These are phyloP conservation scores for Drosophila anomalata DNA, from an alignment of 2,888 invertebrate genomes.

Conservation along the genomic window DNA sequence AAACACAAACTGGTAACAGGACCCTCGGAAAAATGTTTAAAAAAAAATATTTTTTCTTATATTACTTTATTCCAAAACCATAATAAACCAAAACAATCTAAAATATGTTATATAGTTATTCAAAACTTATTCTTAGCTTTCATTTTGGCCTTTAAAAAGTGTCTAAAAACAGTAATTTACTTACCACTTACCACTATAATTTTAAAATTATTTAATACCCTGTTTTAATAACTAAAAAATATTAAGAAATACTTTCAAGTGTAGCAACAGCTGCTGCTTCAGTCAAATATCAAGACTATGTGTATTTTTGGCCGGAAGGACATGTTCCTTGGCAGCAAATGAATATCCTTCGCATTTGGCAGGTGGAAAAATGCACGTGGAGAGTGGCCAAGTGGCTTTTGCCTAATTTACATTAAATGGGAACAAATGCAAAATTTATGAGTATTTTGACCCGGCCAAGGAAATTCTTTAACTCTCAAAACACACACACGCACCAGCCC, in stretches of 20 bases:
- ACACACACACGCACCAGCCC: constrained; percentile 1
- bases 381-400: neutral
- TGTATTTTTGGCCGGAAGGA: constrained; percentile 3
- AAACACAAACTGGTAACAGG: neutral
- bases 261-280: neutral
- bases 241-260: neutral
- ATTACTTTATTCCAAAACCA: too few relatives aligned
- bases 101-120: too few relatives aligned
- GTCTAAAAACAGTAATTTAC: too few relatives aligned
- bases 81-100: too few relatives aligned
- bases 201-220: too few relatives aligned
- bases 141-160: too few relatives aligned
- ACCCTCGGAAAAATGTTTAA: neutral
- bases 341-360: constrained; percentile 3
- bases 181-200: too few relatives aligned
- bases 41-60: too few relatives aligned
- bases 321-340: neutral
- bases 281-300: neutral
- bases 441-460: constrained; percentile 30
- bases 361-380: constrained; percentile 1
- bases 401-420: constrained; percentile 43
- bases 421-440: constrained; percentile 33
- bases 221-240: too few relatives aligned
- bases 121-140: too few relatives aligned
- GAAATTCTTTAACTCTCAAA: neutral